Evolutionary conservation across 2,888 invertebrate species (phyloP).

Genomic region (Leptinotarsa tumamoca): DNA sequence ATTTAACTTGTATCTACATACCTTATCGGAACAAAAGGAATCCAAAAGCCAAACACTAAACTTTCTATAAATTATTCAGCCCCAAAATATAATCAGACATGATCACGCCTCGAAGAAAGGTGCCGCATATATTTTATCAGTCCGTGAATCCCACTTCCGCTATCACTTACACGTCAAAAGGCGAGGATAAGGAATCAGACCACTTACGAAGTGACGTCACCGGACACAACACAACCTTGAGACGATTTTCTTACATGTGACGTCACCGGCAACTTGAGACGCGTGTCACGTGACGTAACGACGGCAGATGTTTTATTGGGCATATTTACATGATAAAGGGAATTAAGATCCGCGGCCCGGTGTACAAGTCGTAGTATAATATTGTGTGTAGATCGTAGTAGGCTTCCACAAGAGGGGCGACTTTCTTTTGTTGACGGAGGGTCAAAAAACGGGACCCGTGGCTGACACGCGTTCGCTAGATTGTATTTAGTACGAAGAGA

Average conservation of each 20-base stretch:
- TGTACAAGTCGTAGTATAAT: conserved; percentile 57
- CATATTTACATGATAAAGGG: conserved; percentile 65
- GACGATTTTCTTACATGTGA: conserved; percentile 63
- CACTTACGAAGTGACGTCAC: conserved; percentile 60
- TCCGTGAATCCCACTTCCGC: conserved; percentile 41
- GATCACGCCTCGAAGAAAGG: conserved; percentile 11
- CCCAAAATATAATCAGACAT: background rate
- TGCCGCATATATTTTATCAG: conserved; percentile 21
- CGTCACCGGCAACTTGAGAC: conserved; percentile 57
- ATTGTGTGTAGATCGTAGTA: conserved; percentile 56
- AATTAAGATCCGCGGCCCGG: conserved; percentile 65
- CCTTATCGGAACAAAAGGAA: background rate
- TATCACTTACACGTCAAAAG: conserved; percentile 32
- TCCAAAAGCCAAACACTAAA: background rate
- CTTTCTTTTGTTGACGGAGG: conserved; percentile 64
- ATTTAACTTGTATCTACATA: no score
- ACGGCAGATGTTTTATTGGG: conserved; percentile 61
- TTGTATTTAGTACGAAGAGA: conserved; percentile 62
- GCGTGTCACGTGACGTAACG: conserved; percentile 58
- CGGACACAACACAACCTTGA: conserved; percentile 65
- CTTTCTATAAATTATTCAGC: no score
- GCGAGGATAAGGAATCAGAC: conserved; percentile 43
- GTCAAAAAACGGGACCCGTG: conserved; percentile 66
- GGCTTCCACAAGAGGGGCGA: conserved; percentile 57
- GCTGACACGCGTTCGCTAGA: conserved; percentile 65